phyloP scores from a whole-genome alignment of 1,140 invertebrate species.

The Brachionus calyciflorus region DNA sequence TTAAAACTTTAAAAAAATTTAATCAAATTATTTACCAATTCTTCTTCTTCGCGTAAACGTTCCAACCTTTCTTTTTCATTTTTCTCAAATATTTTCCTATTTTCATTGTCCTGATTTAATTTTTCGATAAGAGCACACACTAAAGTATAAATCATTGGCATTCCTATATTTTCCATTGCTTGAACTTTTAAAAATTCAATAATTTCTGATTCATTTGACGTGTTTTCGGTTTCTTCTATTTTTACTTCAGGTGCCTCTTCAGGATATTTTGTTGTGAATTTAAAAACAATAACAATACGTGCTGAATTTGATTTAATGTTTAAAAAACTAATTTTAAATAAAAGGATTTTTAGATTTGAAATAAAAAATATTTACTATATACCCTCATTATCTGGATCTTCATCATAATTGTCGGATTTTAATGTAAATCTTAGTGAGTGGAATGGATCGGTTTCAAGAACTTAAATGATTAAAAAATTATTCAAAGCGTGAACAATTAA shows the following conservation, averaged over 20 bases:
- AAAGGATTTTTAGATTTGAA: conserved; percentile 53
- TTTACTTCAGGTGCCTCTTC: conserved; percentile 78
- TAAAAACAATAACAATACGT: conserved; percentile 72
- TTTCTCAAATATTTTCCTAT: conserved; percentile 70
- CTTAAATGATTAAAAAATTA: neutral
- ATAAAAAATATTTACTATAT: conserved; percentile 46
- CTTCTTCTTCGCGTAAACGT: conserved; percentile 74
- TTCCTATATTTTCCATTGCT: conserved; percentile 83
- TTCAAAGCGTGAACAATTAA: no score
- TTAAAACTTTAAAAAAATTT: neutral
- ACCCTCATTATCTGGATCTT: conserved; percentile 63
- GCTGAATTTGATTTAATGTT: no score
- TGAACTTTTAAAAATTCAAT: conserved; percentile 67
- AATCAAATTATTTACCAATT: conserved; percentile 66
- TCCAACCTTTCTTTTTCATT: conserved; percentile 66
- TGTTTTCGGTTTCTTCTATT: conserved; percentile 74
- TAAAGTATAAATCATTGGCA: conserved; percentile 94
- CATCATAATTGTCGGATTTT: conserved; percentile 72
- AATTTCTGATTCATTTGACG: conserved; percentile 69
- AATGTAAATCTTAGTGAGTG: conserved; percentile 61
- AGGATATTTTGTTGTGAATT: conserved; percentile 80
- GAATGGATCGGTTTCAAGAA: conserved; percentile 26
- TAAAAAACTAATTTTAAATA: conserved; percentile 1
- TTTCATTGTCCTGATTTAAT: conserved; percentile 64
- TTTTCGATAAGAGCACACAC: conserved; percentile 82